Conservation (phyloP, 2,113 vertebrate species). For the Mastomys natalensis region DNA sequence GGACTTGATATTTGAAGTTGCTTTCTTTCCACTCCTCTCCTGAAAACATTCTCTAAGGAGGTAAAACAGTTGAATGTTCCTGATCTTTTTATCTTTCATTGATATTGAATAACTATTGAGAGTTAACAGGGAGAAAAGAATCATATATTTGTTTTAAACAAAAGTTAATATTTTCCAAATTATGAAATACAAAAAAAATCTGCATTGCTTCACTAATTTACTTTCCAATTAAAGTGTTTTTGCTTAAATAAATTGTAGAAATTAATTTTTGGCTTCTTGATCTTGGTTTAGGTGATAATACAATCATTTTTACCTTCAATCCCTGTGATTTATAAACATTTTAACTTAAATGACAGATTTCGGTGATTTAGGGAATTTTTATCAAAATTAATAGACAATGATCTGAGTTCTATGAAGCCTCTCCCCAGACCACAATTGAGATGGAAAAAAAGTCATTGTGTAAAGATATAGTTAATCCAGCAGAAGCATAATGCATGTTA, state of each 20-base stretch:
- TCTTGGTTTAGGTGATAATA: not conserved
- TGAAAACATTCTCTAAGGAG: constrained; percentile 33
- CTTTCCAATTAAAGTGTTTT: constrained; percentile 38
- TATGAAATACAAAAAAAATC: constrained; percentile 20
- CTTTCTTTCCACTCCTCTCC: constrained; percentile 18
- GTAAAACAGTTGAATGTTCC: not conserved
- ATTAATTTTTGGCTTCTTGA: constrained; percentile 31
- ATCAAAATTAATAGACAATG: constrained; percentile 43
- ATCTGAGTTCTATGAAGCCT: constrained; percentile 26
- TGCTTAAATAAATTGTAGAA: constrained; percentile 15
- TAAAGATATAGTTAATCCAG: not conserved
- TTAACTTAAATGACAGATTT: not conserved
- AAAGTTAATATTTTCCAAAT: constrained; percentile 15
- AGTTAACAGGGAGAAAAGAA: not conserved
- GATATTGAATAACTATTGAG: not conserved
- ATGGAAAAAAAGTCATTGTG: not conserved
- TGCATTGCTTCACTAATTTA: not conserved
- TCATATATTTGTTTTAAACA: not conserved
- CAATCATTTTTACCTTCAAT: not conserved
- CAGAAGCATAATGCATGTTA: not conserved
- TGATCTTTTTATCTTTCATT: constrained; percentile 20
- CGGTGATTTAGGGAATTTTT: constrained; percentile 23
- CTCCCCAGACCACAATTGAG: not conserved
- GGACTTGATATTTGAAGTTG: not conserved
- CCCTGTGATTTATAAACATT: constrained; percentile 29